phyloP scores from a whole-genome alignment of 2,888 invertebrate species.

The Eremobia ochroleuca region DNA sequence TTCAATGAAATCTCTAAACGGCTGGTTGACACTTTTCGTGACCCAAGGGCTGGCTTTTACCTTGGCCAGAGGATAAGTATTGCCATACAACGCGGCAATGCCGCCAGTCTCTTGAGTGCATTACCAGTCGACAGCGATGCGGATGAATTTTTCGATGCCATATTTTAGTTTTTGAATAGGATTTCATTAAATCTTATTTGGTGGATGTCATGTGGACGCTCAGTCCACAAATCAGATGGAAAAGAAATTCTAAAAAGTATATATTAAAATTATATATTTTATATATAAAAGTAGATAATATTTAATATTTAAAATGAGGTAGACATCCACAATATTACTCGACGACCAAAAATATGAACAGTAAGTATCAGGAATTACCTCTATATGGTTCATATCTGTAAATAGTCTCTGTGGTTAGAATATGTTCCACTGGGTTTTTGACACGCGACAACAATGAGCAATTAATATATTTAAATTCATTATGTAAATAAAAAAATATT shows the following conservation, averaged over 20 bases:
- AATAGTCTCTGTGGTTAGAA: conserved; percentile 49
- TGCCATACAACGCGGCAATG: too few relatives aligned
- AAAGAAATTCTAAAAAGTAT: background rate
- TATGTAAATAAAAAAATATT: conserved; percentile 32
- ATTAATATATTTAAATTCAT: conserved; percentile 27
- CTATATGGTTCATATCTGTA: conserved; percentile 62
- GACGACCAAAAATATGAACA: background rate
- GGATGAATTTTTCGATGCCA: too few relatives aligned
- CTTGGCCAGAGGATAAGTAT: too few relatives aligned
- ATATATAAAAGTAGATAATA: too few relatives aligned
- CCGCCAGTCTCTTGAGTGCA: too few relatives aligned
- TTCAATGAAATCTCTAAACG: too few relatives aligned
- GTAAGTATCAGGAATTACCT: conserved; percentile 34
- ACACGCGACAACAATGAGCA: conserved; percentile 69
- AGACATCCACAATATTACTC: background rate
- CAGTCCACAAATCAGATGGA: background rate
- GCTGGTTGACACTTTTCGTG: too few relatives aligned
- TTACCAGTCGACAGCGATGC: too few relatives aligned
- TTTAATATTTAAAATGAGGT: background rate
- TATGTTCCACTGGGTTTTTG: conserved; percentile 66
- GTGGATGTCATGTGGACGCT: background rate
- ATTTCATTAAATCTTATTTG: background rate
- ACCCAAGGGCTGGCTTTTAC: too few relatives aligned
- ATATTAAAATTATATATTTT: too few relatives aligned
- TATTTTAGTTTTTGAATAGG: too few relatives aligned